Percentiles rank a stretch among this genome's conserved stretches.
Conservation (phyloP, 2,797 vertebrate species). For the Acrocephalus scirpaceus region DNA sequence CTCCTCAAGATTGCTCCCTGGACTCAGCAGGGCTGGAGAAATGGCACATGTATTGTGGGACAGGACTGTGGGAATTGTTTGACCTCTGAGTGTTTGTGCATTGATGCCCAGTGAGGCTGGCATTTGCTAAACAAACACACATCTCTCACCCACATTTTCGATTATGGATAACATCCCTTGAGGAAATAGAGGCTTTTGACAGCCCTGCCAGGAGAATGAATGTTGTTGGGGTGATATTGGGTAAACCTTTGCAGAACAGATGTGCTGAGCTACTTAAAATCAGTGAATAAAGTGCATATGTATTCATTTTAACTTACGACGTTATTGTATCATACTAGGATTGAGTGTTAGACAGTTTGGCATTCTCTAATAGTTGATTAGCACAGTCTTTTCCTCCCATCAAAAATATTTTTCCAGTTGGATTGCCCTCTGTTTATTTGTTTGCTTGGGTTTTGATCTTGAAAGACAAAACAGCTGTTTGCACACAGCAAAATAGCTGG, state of each 20-base stretch:
- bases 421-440: slow-evolving; percentile 42
- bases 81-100: background rate
- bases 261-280: background rate
- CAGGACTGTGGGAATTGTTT: background rate
- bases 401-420: slow-evolving; percentile 44
- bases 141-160: background rate
- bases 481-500: slow-evolving; percentile 7
- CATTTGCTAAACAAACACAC: background rate
- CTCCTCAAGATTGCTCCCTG: background rate
- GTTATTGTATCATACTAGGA: background rate
- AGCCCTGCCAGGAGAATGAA: background rate
- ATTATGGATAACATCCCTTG: background rate
- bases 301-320: background rate
- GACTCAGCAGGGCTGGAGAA: background rate
- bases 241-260: background rate
- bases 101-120: background rate
- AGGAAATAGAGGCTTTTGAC: background rate
- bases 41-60: background rate
- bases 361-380: slow-evolving; percentile 29
- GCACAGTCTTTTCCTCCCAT: slow-evolving; percentile 17
- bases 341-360: slow-evolving; percentile 31
- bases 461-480: slow-evolving; percentile 51
- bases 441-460: slow-evolving; percentile 46
- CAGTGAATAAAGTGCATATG: background rate
- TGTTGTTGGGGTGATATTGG: background rate